These are phyloP conservation scores for Hydra vulgaris DNA, from an alignment of 30 jellyfish, hydroid and myxozoan species.

Conservation along the genomic window DNA sequence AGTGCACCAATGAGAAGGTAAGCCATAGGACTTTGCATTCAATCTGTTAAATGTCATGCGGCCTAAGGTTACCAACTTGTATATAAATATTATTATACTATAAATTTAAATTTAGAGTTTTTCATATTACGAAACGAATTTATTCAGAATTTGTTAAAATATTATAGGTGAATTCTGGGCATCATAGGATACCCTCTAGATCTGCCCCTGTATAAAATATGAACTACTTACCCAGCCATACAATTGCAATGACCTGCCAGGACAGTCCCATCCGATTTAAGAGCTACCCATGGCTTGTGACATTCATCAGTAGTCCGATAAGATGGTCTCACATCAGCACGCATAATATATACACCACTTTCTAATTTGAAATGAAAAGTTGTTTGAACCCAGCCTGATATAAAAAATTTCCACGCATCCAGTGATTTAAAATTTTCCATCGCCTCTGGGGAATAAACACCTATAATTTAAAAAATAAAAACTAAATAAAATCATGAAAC, in stretches of 20 bases:
- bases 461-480: not conserved
- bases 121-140: not conserved
- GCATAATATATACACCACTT: conserved; percentile 5
- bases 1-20: no score
- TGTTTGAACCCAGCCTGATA: conserved; percentile 24
- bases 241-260: conserved; percentile 13
- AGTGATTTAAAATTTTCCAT: conserved; percentile 20
- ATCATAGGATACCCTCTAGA: not conserved
- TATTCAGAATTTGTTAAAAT: not conserved
- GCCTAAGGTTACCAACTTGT: no score
- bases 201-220: not conserved
- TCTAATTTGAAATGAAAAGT: not conserved
- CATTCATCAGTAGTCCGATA: conserved; percentile 9
- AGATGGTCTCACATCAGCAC: conserved; percentile 17
- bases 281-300: conserved; percentile 10
- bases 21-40: no score
- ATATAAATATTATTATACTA: not conserved
- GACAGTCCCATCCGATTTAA: conserved; percentile 4
- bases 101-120: not conserved
- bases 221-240: conserved; percentile 20
- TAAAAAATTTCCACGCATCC: conserved; percentile 6
- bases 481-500: not conserved
- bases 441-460: conserved; percentile 17
- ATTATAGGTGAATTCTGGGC: not conserved
- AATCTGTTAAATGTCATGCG: no score